Percentiles rank a stretch among this genome's conserved stretches.
These are phyloP conservation scores for Aphelenchoides besseyi DNA, from an alignment of 1,140 invertebrate species.

Conservation along the genomic window DNA sequence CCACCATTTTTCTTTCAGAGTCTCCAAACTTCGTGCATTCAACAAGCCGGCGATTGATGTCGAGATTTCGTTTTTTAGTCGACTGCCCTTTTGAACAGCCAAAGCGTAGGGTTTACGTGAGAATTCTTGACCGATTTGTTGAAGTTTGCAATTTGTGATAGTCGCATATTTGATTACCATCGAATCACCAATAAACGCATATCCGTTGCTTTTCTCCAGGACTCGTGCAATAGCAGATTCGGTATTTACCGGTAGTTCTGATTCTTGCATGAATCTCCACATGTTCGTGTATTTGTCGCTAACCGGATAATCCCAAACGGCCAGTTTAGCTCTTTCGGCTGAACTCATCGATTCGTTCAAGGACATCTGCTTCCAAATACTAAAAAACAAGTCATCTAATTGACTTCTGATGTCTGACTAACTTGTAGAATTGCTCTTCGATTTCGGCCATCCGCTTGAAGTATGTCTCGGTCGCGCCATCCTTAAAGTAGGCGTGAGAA, in stretches of 20 bases:
- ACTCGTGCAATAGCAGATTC: constrained; percentile 78
- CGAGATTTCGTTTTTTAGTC: constrained; percentile 69
- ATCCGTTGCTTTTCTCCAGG: constrained; percentile 66
- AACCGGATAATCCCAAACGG: constrained; percentile 99
- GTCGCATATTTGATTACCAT: constrained; percentile 82
- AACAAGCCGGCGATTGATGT: constrained; percentile 80
- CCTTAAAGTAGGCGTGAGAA: constrained; percentile 75
- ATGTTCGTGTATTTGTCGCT: constrained; percentile 97
- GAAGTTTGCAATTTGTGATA: constrained; percentile 83
- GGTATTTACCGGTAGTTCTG: constrained; percentile 73
- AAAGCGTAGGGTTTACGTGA: constrained; percentile 92
- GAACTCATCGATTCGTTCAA: constrained; percentile 84
- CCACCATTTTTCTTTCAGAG: constrained; percentile 93
- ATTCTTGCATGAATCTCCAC: constrained; percentile 92
- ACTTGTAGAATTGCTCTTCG: constrained; percentile 90
- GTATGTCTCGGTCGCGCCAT: constrained; percentile 82
- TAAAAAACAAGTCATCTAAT: constrained; percentile 63
- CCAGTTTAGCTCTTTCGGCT: constrained; percentile 82
- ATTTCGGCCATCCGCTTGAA: constrained; percentile 89
- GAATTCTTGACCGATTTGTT: constrained; percentile 87
- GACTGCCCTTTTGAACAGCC: constrained; percentile 89
- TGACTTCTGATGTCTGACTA: constrained; percentile 59
- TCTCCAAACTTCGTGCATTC: constrained; percentile 84
- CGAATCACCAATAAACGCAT: constrained; percentile 89
- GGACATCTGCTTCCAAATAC: constrained; percentile 96